Conservation (phyloP, 2,797 vertebrate species). For the Gymnopithys bicolor region DNA sequence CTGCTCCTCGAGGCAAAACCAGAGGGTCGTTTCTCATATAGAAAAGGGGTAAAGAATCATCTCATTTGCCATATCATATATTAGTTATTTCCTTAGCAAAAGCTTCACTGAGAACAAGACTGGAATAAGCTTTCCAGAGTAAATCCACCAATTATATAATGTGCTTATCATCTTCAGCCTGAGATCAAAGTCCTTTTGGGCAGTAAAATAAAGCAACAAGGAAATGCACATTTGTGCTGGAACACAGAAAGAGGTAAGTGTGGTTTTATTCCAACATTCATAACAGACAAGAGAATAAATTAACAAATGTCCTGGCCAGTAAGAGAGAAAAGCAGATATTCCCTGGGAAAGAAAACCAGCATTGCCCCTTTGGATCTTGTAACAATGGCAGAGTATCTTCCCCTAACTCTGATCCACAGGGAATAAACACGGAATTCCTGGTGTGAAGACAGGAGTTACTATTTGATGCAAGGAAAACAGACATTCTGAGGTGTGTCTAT, state of each 20-base stretch:
- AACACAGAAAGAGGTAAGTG: neutral
- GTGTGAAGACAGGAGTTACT: neutral
- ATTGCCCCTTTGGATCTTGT: neutral
- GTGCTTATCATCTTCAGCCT: neutral
- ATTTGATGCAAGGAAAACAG: neutral
- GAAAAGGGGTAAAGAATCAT: neutral
- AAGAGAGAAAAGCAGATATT: neutral
- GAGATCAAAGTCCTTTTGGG: constrained; percentile 58
- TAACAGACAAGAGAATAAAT: neutral
- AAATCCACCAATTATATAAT: neutral
- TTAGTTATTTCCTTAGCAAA: neutral
- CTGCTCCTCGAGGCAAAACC: neutral
- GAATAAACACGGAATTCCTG: neutral
- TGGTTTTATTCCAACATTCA: neutral
- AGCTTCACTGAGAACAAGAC: neutral
- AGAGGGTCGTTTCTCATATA: neutral
- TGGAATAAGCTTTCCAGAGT: neutral
- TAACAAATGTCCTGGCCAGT: neutral
- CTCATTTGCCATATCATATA: neutral
- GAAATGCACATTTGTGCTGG: neutral
- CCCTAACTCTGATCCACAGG: neutral
- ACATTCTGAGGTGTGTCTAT: fast-evolving
- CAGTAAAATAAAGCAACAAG: constrained; percentile 6
- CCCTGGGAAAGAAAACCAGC: neutral
- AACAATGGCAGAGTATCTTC: neutral